Conservation (phyloP, 2,888 invertebrate species). For the Amorpha juglandis region DNA sequence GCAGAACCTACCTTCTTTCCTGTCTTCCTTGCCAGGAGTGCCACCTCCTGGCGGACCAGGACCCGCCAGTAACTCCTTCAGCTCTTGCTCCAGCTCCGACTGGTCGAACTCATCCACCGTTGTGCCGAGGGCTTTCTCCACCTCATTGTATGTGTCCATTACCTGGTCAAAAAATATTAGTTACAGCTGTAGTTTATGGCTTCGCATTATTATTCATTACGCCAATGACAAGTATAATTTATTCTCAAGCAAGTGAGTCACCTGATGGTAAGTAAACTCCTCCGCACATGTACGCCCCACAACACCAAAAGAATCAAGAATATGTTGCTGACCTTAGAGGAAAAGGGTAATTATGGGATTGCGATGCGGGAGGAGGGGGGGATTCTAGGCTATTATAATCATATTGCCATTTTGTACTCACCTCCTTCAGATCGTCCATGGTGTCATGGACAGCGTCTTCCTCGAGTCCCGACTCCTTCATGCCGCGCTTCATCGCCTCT, state of each 20-base stretch:
- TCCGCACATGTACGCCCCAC: no score
- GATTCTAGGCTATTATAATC: no score
- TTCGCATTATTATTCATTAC: no score
- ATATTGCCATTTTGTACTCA: constrained; percentile 47
- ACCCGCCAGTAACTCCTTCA: constrained; percentile 83
- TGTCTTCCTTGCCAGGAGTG: constrained; percentile 50
- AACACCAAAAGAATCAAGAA: no score
- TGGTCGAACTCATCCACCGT: constrained; percentile 80
- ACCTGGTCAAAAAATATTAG: constrained; percentile 66
- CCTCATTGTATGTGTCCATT: constrained; percentile 72
- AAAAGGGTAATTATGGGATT: no score
- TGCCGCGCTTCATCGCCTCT: constrained; percentile 86
- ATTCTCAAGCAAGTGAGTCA: no score
- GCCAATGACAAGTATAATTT: no score
- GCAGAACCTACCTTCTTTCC: constrained; percentile 35
- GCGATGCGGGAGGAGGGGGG: no score
- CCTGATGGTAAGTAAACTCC: no score
- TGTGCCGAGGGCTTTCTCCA: constrained; percentile 70
- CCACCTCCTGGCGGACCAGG: constrained; percentile 51
- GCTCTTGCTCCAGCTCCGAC: constrained; percentile 87
- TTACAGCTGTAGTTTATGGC: no score
- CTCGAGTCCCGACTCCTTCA: constrained; percentile 86
- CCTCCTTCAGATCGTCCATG: constrained; percentile 89
- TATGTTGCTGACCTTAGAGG: no score
- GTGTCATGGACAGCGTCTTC: constrained; percentile 89